Percentiles rank a stretch among this genome's conserved stretches.
Conservation (phyloP, 1,140 invertebrate species). For the Diuraphis noxia region DNA sequence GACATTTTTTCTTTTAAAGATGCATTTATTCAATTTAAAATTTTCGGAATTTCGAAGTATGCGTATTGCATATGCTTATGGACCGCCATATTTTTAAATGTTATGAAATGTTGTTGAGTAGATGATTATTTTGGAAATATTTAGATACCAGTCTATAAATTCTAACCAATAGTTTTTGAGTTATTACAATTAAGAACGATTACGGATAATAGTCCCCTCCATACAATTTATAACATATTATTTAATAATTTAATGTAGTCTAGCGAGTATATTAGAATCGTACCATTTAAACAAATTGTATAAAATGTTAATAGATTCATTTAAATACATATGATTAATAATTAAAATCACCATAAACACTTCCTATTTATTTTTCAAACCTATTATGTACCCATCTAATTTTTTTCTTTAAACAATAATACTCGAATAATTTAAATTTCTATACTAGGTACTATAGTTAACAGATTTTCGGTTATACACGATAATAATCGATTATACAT, state of each 20-base stretch:
- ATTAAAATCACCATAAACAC: not conserved
- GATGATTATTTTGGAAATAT: not conserved
- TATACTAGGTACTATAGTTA: not conserved
- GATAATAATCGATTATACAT: not conserved
- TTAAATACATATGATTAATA: not conserved
- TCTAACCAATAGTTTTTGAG: not conserved
- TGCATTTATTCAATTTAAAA: not conserved
- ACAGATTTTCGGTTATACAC: not conserved
- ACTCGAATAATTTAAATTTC: not conserved
- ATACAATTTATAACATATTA: not conserved
- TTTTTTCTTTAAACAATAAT: not conserved
- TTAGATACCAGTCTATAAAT: not conserved
- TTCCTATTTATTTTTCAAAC: not conserved
- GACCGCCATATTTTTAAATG: not conserved
- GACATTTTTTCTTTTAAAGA: not conserved
- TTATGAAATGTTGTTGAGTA: not conserved
- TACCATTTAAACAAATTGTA: not conserved
- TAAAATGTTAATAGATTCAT: not conserved
- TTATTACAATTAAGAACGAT: not conserved
- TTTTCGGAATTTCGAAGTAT: not conserved
- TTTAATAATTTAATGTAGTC: not conserved
- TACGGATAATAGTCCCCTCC: not conserved
- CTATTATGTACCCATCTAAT: not conserved
- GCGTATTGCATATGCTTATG: too few species aligned
- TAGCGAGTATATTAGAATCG: not conserved